Conservation (phyloP, 1,140 invertebrate genomes). For the Diorhabda elongata region DNA sequence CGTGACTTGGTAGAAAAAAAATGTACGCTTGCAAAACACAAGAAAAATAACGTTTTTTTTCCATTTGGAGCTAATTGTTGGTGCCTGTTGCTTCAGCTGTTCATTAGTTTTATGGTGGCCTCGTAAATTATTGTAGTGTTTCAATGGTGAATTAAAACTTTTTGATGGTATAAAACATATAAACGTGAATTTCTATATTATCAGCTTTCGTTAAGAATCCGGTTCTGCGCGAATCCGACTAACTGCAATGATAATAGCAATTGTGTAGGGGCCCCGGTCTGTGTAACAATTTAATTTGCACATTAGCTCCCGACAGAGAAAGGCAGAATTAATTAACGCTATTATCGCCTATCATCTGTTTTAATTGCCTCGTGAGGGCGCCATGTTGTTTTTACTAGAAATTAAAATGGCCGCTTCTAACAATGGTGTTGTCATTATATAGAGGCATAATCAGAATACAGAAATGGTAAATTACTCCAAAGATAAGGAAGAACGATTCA, state of each 20-base stretch:
- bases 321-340: constrained; percentile 50
- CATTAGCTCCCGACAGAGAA: constrained; percentile 48
- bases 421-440: constrained; percentile 46
- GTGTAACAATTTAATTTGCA: constrained; percentile 50
- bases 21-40: too few species aligned
- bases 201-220: neutral
- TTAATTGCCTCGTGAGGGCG: constrained; percentile 47
- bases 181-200: too few species aligned
- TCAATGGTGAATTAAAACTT: too few species aligned
- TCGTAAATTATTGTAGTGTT: too few species aligned
- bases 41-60: too few species aligned
- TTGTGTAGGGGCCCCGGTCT: constrained; percentile 43
- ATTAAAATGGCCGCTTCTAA: constrained; percentile 48
- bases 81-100: too few species aligned
- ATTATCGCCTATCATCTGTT: constrained; percentile 51
- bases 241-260: constrained; percentile 30
- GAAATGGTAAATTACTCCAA: constrained; percentile 48
- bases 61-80: too few species aligned
- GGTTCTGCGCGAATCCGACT: constrained; percentile 1
- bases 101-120: too few species aligned
- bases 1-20: too few species aligned
- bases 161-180: too few species aligned
- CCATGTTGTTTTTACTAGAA: constrained; percentile 49
- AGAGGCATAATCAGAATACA: constrained; percentile 45
- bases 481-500: constrained; percentile 42